Evolutionary conservation across 2,797 vertebrate species (phyloP).

Genomic region (Enteromius unitaeniatus): DNA sequence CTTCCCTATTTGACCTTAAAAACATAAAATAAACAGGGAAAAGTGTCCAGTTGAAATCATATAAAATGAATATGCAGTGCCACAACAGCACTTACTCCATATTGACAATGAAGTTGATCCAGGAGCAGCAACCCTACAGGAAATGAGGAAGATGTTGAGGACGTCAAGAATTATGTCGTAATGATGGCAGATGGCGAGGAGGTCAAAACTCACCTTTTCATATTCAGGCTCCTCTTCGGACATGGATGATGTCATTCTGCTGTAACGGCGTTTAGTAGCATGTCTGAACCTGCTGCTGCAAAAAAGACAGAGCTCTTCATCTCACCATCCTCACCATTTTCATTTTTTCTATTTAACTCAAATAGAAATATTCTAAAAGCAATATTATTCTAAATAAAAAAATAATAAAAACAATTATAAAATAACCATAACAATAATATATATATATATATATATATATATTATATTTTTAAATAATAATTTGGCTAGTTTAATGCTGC

Average conservation of each 20-base stretch:
- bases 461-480: not conserved
- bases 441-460: not conserved
- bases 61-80: not conserved
- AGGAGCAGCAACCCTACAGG: constrained; percentile 88
- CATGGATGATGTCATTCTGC: constrained; percentile 75
- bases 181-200: not conserved
- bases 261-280: constrained; percentile 71
- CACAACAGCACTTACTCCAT: constrained; percentile 86
- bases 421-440: not conserved
- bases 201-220: constrained; percentile 75
- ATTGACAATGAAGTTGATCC: constrained; percentile 86
- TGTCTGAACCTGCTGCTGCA: constrained; percentile 66
- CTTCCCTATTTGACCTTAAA: not conserved
- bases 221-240: constrained; percentile 81
- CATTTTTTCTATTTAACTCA: not conserved
- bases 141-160: not conserved
- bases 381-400: not conserved
- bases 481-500: not conserved
- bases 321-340: not conserved
- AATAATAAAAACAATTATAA: not conserved
- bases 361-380: too few species aligned
- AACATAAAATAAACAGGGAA: not conserved
- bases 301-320: not conserved
- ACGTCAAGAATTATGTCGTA: constrained; percentile 10
- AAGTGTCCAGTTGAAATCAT: not conserved